Conservation (phyloP, 2,888 invertebrate genomes). For the Drosophila dives region DNA sequence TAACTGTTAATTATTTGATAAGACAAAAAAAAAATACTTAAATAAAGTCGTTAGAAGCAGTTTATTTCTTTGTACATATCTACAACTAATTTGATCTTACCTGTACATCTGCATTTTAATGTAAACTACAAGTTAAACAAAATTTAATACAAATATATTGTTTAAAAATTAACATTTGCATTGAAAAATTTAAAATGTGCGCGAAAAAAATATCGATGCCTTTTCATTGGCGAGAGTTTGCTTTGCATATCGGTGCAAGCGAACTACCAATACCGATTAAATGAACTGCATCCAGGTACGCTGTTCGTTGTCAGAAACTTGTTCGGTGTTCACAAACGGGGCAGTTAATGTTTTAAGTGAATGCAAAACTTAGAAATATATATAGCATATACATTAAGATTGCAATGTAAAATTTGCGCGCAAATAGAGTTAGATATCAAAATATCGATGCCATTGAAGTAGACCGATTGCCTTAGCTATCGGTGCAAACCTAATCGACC, state of each 20-base stretch:
- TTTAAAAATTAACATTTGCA: background rate
- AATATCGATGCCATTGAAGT: background rate
- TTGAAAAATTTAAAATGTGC: background rate
- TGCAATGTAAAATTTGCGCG: background rate
- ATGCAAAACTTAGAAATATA: conserved; percentile 23
- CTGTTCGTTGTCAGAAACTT: background rate
- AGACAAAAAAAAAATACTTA: conserved; percentile 48
- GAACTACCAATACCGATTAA: background rate
- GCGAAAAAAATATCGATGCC: background rate
- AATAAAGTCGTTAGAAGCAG: conserved; percentile 65
- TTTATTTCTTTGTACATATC: conserved; percentile 41
- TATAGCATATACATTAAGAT: background rate
- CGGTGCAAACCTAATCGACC: background rate
- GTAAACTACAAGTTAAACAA: background rate
- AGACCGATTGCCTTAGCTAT: background rate
- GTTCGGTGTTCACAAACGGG: background rate
- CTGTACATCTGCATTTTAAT: background rate
- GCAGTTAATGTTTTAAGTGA: background rate
- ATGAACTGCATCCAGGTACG: background rate
- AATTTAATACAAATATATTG: background rate
- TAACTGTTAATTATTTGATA: conserved; percentile 75
- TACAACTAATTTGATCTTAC: background rate
- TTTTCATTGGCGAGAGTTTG: background rate
- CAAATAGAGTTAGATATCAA: background rate
- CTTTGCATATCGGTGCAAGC: background rate